Base-by-base conservation (phyloP, 2,888 invertebrate species). In the Exephanes ischioxanthus region DNA sequence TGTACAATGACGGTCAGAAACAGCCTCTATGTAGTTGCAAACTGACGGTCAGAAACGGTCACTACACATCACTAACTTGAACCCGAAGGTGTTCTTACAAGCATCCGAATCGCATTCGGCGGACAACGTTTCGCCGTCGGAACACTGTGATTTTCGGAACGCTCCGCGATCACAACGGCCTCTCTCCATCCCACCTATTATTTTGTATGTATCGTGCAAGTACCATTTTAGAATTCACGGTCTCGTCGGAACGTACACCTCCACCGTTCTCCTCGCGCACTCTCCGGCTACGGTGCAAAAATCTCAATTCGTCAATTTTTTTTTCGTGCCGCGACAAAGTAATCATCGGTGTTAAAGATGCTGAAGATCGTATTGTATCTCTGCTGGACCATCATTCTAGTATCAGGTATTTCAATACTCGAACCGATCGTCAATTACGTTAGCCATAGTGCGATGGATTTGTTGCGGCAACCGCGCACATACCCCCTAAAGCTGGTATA, bases 331-430 rank as follows among this genome's bases (percentile, higher is more conserved):
- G 82, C 83, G 11, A 83, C 61, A 83, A 80, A 67, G 41, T 61
- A 61, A 33, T 22, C 58, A 33, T 26, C 67, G 71, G 30, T 66
- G 48, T 63, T 22, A n/a, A 77, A 83, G 19, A 85, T 85, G 85
- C 53, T 83, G 76, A 85, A 85, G 73, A 80, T 73, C 53, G 83
- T 71, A 7, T 4, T 88, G 58, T 83, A 53, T 66, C 33, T 86
- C 66, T 88, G 85, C 79, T 80, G 78, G 86, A 68, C 83, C 45
- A 45, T 87, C 16, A 61, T 86, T 53, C 68, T 86, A 53, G 87
- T 86, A 72, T 86, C 86, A 81, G 88, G 87, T 88, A 86, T 66
- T 51, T 26, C 66, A 11, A 76, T 33, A 37, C 14, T n/a, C 33
- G 16, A 33, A 30, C 16, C 16, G 37, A 41, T 41, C 11, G 26